phyloP scores from a whole-genome alignment of 2,888 invertebrate genomes.

The Eilema depressum region DNA sequence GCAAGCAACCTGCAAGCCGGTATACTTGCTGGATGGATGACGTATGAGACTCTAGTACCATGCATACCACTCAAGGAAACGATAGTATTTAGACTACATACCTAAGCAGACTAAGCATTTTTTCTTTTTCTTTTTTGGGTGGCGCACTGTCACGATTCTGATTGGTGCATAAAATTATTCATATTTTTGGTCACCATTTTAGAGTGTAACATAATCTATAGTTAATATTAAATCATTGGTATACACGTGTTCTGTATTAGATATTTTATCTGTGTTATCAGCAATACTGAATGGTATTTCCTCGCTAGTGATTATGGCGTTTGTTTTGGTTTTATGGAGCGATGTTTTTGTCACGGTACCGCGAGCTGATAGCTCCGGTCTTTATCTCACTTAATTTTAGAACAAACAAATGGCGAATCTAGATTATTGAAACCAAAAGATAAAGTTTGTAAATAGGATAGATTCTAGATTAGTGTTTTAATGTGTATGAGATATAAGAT shows the following conservation, averaged over 20 bases:
- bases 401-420: background rate
- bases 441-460: background rate
- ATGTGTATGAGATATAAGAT: background rate
- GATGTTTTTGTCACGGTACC: background rate
- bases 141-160: too few species aligned
- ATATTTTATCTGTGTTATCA: background rate
- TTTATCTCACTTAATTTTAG: conserved; percentile 10
- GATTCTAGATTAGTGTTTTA: background rate
- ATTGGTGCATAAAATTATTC: too few species aligned
- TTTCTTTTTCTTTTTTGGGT: too few species aligned
- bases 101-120: too few species aligned
- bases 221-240: background rate
- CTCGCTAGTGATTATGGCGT: background rate
- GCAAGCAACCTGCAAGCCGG: too few species aligned
- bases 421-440: background rate
- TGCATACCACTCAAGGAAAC: too few species aligned
- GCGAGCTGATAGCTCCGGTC: background rate
- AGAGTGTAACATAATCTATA: too few species aligned
- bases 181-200: too few species aligned
- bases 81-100: too few species aligned
- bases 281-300: background rate
- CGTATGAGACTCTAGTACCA: too few species aligned
- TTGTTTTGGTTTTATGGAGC: background rate
- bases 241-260: background rate
- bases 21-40: too few species aligned